phyloP scores from a whole-genome alignment of 2,797 vertebrate species.

The Pangasius djambal region DNA sequence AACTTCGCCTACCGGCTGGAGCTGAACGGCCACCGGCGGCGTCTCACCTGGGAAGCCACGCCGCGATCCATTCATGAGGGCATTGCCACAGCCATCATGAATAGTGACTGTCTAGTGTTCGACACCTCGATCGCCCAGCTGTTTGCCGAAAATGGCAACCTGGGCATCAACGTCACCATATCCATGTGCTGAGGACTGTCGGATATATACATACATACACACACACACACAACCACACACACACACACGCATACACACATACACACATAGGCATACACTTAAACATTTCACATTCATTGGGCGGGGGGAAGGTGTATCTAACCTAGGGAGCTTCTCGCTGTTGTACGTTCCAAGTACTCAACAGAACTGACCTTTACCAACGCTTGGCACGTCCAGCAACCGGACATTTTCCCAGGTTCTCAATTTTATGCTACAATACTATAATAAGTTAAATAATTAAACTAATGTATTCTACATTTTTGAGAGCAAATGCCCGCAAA shows the following conservation, averaged over 20 bases:
- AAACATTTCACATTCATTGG: not conserved
- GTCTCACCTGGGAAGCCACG: conserved; percentile 83
- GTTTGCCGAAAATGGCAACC: conserved; percentile 81
- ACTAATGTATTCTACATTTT: conserved; percentile 52
- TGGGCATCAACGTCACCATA: conserved; percentile 84
- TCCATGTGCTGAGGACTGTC: conserved; percentile 85
- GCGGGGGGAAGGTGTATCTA: conserved; percentile 17
- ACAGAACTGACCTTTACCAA: conserved; percentile 39
- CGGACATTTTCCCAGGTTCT: conserved; percentile 49
- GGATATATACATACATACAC: conserved; percentile 32
- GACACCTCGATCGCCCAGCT: conserved; percentile 81
- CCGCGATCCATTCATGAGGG: conserved; percentile 83
- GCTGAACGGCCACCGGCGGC: conserved; percentile 79
- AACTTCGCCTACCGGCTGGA: conserved; percentile 82
- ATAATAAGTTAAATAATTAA: conserved; percentile 55
- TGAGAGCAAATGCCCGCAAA: conserved; percentile 52
- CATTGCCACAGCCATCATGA: conserved; percentile 80
- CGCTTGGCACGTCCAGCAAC: conserved; percentile 51
- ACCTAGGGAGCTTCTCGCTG: conserved; percentile 46
- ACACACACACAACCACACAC: conserved; percentile 50
- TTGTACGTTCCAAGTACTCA: conserved; percentile 52
- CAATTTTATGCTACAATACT: conserved; percentile 53
- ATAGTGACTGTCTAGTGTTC: conserved; percentile 82
- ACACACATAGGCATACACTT: conserved; percentile 49
- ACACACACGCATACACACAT: conserved; percentile 40